A percentile compares a stretch with the other conserved stretches of the same genome.
Evolutionary conservation across 2,113 vertebrate species (phyloP).

Genomic region (Zosterops hypoxanthus): DNA sequence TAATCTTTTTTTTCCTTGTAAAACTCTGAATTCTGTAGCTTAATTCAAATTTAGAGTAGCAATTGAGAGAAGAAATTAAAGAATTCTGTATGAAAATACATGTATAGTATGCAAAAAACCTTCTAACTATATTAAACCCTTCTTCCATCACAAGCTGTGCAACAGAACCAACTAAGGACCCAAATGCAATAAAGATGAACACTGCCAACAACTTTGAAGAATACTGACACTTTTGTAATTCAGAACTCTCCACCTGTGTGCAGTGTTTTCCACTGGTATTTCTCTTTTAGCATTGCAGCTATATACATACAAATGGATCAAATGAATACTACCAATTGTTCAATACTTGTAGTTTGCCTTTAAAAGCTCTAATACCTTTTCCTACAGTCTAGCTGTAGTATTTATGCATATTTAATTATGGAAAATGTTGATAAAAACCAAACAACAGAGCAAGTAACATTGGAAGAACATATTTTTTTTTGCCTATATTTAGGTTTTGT

Average conservation of each 20-base stretch:
- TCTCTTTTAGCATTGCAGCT: background rate
- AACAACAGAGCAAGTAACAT: background rate
- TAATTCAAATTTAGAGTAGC: background rate
- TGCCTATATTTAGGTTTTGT: background rate
- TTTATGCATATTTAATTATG: background rate
- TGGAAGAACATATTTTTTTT: background rate
- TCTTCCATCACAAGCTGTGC: background rate
- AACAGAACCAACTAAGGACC: background rate
- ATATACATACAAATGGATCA: background rate
- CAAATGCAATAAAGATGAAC: background rate
- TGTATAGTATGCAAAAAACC: background rate
- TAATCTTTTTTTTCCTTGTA: background rate
- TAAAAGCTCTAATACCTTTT: background rate
- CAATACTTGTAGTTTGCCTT: background rate
- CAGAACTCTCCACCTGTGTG: background rate
- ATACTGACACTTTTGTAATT: background rate
- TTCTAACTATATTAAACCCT: background rate
- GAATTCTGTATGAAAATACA: background rate
- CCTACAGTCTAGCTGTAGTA: background rate
- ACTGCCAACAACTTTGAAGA: background rate
- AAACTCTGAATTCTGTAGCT: background rate
- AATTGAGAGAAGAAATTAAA: background rate
- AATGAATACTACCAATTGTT: background rate
- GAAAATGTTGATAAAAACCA: background rate
- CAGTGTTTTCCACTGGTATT: background rate